Conservation (phyloP, 2,113 vertebrate species). For the Genyomyrus donnyi region DNA sequence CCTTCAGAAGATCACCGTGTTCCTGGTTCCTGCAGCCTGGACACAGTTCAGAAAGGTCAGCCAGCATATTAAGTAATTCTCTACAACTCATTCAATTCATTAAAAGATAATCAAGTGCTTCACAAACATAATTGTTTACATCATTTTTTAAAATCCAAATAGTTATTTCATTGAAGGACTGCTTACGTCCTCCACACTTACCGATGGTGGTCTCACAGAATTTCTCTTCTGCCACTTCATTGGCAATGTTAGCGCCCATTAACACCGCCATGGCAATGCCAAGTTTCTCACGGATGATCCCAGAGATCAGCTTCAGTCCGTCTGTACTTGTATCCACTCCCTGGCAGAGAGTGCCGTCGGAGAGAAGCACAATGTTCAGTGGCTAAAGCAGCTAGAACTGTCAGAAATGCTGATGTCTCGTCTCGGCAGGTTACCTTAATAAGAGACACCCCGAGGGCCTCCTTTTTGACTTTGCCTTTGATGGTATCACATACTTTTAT, state of each 20-base stretch:
- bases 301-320: slow-evolving; percentile 89
- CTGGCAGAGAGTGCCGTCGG: slow-evolving; percentile 49
- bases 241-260: slow-evolving; percentile 96
- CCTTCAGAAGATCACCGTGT: slow-evolving; percentile 77
- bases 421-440: slow-evolving; percentile 73
- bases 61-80: not conserved
- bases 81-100: not conserved
- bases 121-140: not conserved
- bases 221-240: slow-evolving; percentile 88
- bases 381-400: not conserved
- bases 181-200: slow-evolving; percentile 45
- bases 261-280: slow-evolving; percentile 82
- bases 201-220: slow-evolving; percentile 98
- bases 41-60: not conserved
- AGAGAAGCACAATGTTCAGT: not conserved
- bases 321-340: slow-evolving; percentile 85
- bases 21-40: slow-evolving; percentile 76
- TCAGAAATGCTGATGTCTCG: not conserved
- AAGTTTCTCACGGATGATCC: slow-evolving; percentile 84
- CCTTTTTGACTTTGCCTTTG: slow-evolving; percentile 75
- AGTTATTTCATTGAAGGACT: not conserved
- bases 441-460: slow-evolving; percentile 77
- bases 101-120: not conserved
- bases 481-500: slow-evolving; percentile 78
- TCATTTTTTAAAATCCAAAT: not conserved